Base-by-base conservation (phyloP, 2,113 vertebrate species). In the Setophaga kirtlandii region DNA sequence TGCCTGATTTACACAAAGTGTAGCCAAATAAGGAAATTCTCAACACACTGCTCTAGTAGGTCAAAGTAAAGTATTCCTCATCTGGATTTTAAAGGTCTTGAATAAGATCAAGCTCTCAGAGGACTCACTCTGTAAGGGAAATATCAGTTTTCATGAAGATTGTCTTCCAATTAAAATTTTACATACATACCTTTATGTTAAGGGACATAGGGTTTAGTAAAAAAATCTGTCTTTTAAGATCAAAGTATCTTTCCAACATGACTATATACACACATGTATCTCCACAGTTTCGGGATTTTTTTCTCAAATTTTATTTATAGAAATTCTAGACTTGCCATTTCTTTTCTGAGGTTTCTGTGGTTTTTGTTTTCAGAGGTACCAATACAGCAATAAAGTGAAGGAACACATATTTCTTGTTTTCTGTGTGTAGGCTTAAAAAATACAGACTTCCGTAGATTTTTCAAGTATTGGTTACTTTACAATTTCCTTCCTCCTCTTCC, bases 401-500 rank as follows among this genome's bases (percentile, higher is more conserved):
- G 62, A 94, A 93, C 30, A 73, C 20, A 31, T 49, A 56, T 56
- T 55, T 76, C 63, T 30, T 78, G 78, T 80, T 89, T 94, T 91
- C 49, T 93, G 27, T 53, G 53, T 87, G 63, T 0, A 2, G 81
- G 55, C 63, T 87, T 65, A 91, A 95, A 96, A 89, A 85, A 70
- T 93, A 63, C 91, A 95, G 93, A 94, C 93, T 95, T 80, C 31
- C 80, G 84, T 94, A 88, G 42, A 90, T 90, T 96, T 94, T 95
- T 96, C 24, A 94, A 77, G 63, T 41, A 47, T 41, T 83, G 63
- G 84, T 90, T 96, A 85, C 47, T 83, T 94, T 89, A 88, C 31
- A 50, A 59, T 91, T 97, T 96, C 93, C 94, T 94, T 94, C 55
- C 55, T 94, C 80, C 42, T 82, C 21, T 78, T 83, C 83, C 42